Conservation (phyloP, 2,797 vertebrate genomes). For the Argyrosomus regius region DNA sequence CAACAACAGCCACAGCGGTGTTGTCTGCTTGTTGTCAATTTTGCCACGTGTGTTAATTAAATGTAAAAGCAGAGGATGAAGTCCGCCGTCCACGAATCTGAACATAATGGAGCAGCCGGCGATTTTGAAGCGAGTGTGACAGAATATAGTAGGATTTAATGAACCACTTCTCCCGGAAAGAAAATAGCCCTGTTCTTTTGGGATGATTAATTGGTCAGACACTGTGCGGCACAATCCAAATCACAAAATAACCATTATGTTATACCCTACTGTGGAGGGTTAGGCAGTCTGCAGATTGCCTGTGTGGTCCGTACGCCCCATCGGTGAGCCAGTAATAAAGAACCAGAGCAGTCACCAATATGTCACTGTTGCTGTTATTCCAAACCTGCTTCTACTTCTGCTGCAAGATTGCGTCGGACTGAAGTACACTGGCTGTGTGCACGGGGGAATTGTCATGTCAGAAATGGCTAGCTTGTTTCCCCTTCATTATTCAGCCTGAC, state of each 20-base stretch:
- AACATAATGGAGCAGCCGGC: slow-evolving; percentile 11
- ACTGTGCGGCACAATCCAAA: background rate
- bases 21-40: background rate
- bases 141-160: slow-evolving; percentile 54
- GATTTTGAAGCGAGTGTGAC: slow-evolving; percentile 51
- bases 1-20: background rate
- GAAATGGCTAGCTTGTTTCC: background rate
- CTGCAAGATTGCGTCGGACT: background rate
- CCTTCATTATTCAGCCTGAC: background rate
- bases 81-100: background rate
- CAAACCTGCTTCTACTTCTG: background rate
- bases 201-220: slow-evolving; percentile 43
- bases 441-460: background rate
- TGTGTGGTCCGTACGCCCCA: no score
- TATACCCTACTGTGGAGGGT: no score
- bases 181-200: slow-evolving; percentile 25
- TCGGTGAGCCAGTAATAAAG: background rate
- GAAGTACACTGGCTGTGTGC: background rate
- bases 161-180: slow-evolving; percentile 39
- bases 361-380: background rate
- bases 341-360: fast-evolving
- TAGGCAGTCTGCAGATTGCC: no score
- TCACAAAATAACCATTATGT: no score
- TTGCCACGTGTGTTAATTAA: slow-evolving; percentile 19
- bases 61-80: background rate